Base-by-base conservation (phyloP, 2,113 vertebrate genomes). In the Cygnus atratus region DNA sequence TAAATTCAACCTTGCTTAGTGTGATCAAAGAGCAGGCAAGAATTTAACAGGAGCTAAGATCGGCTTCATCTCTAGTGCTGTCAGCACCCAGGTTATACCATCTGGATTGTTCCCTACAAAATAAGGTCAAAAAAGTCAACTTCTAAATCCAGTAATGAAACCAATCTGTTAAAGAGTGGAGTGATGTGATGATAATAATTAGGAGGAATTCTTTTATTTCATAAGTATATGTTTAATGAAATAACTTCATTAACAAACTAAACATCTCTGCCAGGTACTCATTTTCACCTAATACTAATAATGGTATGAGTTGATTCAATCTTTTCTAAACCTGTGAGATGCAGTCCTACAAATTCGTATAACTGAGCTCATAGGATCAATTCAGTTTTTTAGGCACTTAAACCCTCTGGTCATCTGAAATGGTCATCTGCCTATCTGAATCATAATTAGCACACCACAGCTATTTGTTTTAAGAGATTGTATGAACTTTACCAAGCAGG, bases 11-110 rank as follows among this genome's bases (percentile, higher is more conserved):
- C 80, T 74, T 94, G 71, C 80, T 96, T 92, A 71, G 37, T 76
- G 46, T 84, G 76, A 88, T 94, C 76, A 96, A 96, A 94, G 39
- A 79, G 67, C 61, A 96, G 62, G 43, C 16, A 90, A 84, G 66
- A 68, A 59, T 93, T 82, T 79, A 91, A 67, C 18, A n/a, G 84
- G 82, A 96, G 75, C n/a, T 80, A 84, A 89, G 39, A 93, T 88
- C 48, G 84, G 46, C 84, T 91, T 93, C 41, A 44, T 92, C 50
- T 63, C 50, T 87, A 76, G 80, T 35, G 58, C 66, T 95, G 88
- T 63, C 94, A 87, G 48, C 55, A 89, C 67, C 74, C 89, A 92
- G 79, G 78, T 94, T 90, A 89, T 41, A 82, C 17, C 43, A 57
- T 87, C 62, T 88, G 65, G 54, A 76, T 84, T 55, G 31, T 90